Percentiles rank a stretch among this genome's conserved stretches.
Evolutionary conservation across 2,797 vertebrate species (phyloP).

Genomic region (Gambusia yucatana): DNA sequence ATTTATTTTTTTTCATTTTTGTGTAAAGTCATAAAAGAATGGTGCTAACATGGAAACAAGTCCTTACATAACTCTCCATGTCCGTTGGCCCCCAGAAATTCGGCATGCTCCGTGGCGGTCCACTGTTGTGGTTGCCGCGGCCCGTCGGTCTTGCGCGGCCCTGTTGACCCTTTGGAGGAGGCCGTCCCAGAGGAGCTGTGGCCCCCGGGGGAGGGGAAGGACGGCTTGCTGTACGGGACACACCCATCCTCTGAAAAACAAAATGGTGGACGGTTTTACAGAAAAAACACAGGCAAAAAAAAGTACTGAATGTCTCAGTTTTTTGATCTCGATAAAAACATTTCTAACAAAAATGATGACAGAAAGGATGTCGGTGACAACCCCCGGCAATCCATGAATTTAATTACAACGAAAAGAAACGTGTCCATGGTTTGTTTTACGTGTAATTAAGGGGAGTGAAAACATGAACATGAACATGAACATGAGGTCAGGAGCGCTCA

Average conservation of each 20-base stretch:
- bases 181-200: slow-evolving; percentile 97
- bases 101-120: slow-evolving; percentile 90
- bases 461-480: too few relatives aligned
- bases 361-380: background rate
- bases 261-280: slow-evolving; percentile 21
- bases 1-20: background rate
- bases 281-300: background rate
- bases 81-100: slow-evolving; percentile 91
- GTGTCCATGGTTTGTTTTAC: background rate
- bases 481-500: too few relatives aligned
- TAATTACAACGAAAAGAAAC: background rate
- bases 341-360: background rate
- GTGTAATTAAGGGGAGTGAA: background rate
- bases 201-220: slow-evolving; percentile 94
- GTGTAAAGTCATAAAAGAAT: slow-evolving; percentile 11
- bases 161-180: slow-evolving; percentile 97
- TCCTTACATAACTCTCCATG: slow-evolving; percentile 98
- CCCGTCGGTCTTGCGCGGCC: slow-evolving; percentile 92
- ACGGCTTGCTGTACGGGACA: slow-evolving; percentile 96
- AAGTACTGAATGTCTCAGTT: background rate
- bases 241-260: slow-evolving; percentile 89
- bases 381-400: background rate
- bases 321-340: background rate
- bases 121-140: slow-evolving; percentile 90
- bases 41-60: background rate